Evolutionary conservation across 2,113 vertebrate species (phyloP).

Genomic region (Mesocricetus auratus): DNA sequence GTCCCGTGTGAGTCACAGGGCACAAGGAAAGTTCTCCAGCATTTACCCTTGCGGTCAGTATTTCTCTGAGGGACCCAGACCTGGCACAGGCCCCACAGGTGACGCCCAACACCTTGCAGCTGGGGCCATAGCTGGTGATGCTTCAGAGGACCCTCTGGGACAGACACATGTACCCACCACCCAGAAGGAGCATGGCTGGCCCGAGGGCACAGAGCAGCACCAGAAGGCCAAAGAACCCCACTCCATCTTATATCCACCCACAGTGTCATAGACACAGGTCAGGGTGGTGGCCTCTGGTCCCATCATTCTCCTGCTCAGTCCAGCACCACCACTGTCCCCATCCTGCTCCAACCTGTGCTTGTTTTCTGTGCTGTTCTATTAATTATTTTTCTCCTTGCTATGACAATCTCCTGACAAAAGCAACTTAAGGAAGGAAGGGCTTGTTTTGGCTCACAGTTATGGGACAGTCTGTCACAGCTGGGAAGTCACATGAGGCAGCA

Average conservation of each 20-base stretch:
- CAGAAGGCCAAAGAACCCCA: neutral
- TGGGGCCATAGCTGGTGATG: neutral
- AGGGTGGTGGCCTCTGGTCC: neutral
- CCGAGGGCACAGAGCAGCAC: neutral
- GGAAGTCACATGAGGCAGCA: neutral
- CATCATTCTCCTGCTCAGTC: neutral
- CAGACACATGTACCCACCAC: neutral
- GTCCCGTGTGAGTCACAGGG: neutral
- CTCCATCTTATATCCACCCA: neutral
- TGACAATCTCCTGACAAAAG: neutral
- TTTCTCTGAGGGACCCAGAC: neutral
- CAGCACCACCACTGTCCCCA: neutral
- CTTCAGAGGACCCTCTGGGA: neutral
- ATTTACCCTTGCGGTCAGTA: neutral
- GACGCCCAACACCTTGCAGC: neutral
- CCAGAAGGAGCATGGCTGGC: neutral
- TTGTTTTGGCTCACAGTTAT: neutral
- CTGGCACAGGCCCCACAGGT: neutral
- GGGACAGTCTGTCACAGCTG: neutral
- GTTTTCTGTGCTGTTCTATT: neutral
- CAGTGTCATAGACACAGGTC: neutral
- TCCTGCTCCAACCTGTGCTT: neutral
- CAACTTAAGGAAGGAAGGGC: neutral
- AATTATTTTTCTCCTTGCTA: neutral
- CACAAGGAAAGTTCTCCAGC: neutral